phyloP scores from a whole-genome alignment of 2,797 vertebrate species.

The Muscicapa striata region DNA sequence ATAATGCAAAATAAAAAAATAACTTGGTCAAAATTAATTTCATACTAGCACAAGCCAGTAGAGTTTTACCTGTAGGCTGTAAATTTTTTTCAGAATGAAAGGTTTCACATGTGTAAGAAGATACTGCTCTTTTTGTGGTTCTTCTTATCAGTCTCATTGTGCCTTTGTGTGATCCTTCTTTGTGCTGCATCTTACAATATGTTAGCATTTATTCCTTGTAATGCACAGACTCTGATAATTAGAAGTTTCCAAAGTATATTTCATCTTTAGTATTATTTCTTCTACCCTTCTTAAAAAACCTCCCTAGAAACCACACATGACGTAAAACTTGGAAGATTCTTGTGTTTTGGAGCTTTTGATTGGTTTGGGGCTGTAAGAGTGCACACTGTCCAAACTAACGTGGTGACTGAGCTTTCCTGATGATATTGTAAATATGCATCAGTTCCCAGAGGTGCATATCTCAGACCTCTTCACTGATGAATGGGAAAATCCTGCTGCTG shows the following conservation, averaged over 20 bases:
- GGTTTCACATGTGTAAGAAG: not conserved
- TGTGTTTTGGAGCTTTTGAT: not conserved
- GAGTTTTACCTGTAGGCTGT: constrained; percentile 33
- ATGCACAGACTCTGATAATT: not conserved
- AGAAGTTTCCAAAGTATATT: not conserved
- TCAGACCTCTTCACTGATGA: not conserved
- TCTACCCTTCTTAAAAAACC: not conserved
- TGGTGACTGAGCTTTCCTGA: not conserved
- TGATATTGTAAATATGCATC: constrained; percentile 29
- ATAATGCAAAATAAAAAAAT: constrained; percentile 15
- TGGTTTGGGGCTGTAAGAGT: not conserved
- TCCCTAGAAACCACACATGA: not conserved
- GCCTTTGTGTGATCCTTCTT: not conserved
- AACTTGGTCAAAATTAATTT: constrained; percentile 54
- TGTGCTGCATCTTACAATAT: not conserved
- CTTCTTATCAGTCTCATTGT: constrained; percentile 5
- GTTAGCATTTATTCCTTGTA: not conserved
- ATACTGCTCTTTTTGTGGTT: not conserved
- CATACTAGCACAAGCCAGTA: not conserved
- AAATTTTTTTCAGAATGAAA: constrained; percentile 26
- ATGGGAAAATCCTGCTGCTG: not conserved
- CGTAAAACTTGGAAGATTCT: not conserved
- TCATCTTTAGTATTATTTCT: not conserved
- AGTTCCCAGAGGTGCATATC: not conserved
- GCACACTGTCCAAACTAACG: not conserved